These are phyloP conservation scores for Dysidea cf. avara DNA, from an alignment of 37 sponge, comb jelly and placozoan genomes.

Conservation along the genomic window DNA sequence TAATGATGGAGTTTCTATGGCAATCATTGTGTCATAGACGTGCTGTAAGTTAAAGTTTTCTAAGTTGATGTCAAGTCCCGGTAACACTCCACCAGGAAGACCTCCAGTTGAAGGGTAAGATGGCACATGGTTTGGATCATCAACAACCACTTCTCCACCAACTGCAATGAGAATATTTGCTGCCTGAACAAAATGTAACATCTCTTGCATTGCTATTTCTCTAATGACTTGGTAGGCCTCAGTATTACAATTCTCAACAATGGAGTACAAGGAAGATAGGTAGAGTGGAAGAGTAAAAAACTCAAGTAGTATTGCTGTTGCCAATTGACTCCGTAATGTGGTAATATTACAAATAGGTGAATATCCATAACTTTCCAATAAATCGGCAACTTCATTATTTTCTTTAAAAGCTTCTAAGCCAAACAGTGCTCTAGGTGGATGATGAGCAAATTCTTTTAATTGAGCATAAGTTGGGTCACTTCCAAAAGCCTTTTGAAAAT, in stretches of 20 bases:
- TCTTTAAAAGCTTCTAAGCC: too few relatives aligned
- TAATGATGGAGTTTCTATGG: constrained; percentile 32
- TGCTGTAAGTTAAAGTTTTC: constrained; percentile 11
- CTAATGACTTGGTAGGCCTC: constrained; percentile 28
- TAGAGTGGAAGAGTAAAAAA: constrained; percentile 58
- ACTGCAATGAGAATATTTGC: constrained; percentile 62
- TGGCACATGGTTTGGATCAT: constrained; percentile 9
- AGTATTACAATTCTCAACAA: constrained; percentile 34
- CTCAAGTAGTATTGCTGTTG: constrained; percentile 44
- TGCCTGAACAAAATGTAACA: constrained; percentile 55
- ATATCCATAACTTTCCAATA: background rate
- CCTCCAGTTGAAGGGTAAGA: constrained; percentile 19
- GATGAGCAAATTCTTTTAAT: too few relatives aligned
- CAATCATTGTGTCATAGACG: constrained; percentile 43
- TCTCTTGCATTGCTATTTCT: constrained; percentile 49
- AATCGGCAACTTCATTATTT: too few relatives aligned
- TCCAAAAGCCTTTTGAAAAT: too few relatives aligned
- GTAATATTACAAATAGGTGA: constrained; percentile 15
- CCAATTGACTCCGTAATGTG: constrained; percentile 21
- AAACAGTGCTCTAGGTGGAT: background rate
- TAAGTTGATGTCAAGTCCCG: constrained; percentile 25
- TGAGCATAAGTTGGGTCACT: too few relatives aligned
- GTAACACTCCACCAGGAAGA: constrained; percentile 47
- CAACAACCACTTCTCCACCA: constrained; percentile 29
- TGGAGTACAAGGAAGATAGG: constrained; percentile 51